phyloP scores from a whole-genome alignment of 2,888 invertebrate genomes.

The Steinernema scapterisci region DNA sequence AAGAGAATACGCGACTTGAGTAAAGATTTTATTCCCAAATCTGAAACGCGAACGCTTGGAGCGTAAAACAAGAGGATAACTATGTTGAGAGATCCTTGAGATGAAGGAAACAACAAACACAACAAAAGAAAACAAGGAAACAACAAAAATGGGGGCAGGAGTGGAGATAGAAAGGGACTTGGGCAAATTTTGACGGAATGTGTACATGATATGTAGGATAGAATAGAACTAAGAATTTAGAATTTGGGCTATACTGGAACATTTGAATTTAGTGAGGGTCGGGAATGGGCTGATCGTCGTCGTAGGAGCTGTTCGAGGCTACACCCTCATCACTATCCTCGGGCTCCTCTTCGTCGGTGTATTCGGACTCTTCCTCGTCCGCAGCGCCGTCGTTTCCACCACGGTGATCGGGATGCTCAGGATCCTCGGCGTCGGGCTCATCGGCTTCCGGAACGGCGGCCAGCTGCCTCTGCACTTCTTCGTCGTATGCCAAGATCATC shows the following conservation, averaged over 20 bases:
- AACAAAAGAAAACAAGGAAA: neutral
- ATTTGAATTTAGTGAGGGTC: neutral
- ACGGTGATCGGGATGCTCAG: neutral
- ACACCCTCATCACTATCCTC: neutral
- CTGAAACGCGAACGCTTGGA: no score
- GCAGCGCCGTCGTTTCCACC: neutral
- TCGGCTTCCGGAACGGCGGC: neutral
- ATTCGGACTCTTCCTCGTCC: neutral
- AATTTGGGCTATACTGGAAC: neutral
- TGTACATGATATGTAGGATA: neutral
- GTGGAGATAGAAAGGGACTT: neutral
- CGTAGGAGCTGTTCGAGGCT: neutral
- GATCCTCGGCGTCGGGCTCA: neutral
- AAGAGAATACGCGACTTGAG: neutral
- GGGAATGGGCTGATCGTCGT: neutral
- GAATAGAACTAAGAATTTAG: neutral
- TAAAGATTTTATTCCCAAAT: neutral
- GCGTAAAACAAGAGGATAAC: no score
- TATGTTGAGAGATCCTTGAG: neutral
- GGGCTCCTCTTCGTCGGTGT: neutral
- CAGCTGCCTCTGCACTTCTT: neutral
- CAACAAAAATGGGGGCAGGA: neutral
- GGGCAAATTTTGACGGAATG: neutral
- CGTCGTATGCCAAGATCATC: no score
- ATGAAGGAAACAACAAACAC: neutral